Evolutionary conservation across 1,140 invertebrate genomes (phyloP), one percentile per base, ranked within the genome.

Genomic region (Procambarus clarkii): DNA sequence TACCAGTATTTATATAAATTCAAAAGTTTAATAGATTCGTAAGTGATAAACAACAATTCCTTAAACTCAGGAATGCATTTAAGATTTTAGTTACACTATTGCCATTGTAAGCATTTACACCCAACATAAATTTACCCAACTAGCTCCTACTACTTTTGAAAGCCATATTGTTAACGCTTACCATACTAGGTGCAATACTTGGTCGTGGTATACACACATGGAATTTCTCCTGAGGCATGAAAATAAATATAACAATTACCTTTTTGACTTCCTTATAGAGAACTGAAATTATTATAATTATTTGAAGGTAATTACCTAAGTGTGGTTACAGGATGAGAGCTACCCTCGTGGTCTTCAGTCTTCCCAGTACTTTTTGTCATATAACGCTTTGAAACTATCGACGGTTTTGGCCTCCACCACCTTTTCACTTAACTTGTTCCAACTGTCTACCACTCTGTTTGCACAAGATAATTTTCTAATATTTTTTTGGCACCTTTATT

Each of bases 181-280:
- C 89, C 89, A 79, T 45, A 79, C 48, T 84, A n/a, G 50, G 13
- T 50, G 82, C 44, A 54, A 79, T 69, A 64, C 77, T 78, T n/a
- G 89, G 83, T 50, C 89, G 58, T 44, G 82, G 82, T 69, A 91
- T 45, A 54, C 89, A 91, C 74, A 91, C 74, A 69, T 85, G 76
- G 45, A 58, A 91, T 85, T 84, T 91, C 83, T 91, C 89, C 89
- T 91, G 89, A 64, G 64, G 89, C 82, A 77, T 84, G 74, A 90
- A 86, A 69, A 71, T 77, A 85, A 80, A 91, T 79, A n/a, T 34
- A 34, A 34, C 34, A 34, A 34, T 34, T 34, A 34, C 34, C 34
- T 34, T 34, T 34, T 34, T 34, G 34, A 34, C 34, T 34, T 34
- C 34, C 34, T 34, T 34, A 34, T 34, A 34, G 34, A 34, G 34